Conservation (phyloP, 2,888 invertebrate genomes). For the Pristionchus entomophagus region DNA sequence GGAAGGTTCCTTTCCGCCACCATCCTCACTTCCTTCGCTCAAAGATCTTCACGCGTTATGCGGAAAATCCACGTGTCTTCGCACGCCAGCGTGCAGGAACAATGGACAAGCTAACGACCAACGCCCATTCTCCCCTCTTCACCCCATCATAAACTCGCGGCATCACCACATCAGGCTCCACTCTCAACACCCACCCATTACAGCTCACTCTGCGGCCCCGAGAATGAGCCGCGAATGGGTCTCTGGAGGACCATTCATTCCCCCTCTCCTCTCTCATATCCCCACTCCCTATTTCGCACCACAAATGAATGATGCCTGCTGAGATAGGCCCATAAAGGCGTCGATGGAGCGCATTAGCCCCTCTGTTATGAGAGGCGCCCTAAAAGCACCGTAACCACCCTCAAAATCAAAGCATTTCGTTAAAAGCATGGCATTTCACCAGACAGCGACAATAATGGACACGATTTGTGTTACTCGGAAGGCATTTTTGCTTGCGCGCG, state of each 20-base stretch:
- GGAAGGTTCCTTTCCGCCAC: too few relatives aligned
- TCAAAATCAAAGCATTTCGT: too few relatives aligned
- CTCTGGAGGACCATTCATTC: constrained; percentile 25
- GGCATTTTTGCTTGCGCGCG: too few relatives aligned
- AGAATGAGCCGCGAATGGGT: constrained; percentile 34
- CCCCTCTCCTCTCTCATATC: background rate
- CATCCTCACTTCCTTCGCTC: too few relatives aligned
- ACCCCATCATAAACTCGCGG: background rate
- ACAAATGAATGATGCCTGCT: constrained; percentile 14
- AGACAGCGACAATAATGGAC: too few relatives aligned
- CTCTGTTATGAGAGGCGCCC: background rate
- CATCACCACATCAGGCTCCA: background rate
- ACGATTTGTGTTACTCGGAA: background rate
- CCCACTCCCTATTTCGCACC: constrained; percentile 7
- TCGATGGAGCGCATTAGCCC: background rate
- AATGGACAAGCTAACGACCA: background rate
- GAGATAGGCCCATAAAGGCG: constrained; percentile 29
- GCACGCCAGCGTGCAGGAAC: too few relatives aligned
- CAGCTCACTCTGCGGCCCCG: background rate
- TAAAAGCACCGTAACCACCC: background rate
- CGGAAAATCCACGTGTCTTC: too few relatives aligned
- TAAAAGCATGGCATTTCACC: too few relatives aligned
- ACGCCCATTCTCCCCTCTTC: background rate
- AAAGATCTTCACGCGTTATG: too few relatives aligned
- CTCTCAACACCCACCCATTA: constrained; percentile 12